These are phyloP conservation scores for Melipona beecheii DNA, from an alignment of 2,888 invertebrate species.

Conservation along the genomic window DNA sequence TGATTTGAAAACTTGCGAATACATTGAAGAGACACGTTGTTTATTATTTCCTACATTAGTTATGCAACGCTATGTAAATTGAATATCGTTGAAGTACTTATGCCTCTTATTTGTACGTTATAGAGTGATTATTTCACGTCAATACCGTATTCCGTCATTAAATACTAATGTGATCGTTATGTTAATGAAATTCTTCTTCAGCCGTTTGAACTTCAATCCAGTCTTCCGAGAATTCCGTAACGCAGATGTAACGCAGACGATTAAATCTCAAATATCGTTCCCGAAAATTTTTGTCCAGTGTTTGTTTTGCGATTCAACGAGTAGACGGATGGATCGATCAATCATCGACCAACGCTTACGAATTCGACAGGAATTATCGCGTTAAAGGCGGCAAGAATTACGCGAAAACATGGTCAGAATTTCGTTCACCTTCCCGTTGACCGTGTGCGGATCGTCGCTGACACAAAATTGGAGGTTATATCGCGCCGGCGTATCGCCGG, in stretches of 20 bases:
- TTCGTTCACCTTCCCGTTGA: constrained; percentile 15
- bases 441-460: constrained; percentile 35
- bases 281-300: no score
- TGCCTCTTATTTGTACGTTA: background rate
- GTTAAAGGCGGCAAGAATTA: constrained; percentile 15
- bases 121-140: background rate
- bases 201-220: background rate
- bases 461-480: constrained; percentile 68
- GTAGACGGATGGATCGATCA: no score
- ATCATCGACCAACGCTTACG: no score
- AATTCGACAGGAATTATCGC: no score
- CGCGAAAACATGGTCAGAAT: constrained; percentile 29
- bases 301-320: no score
- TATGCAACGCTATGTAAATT: background rate
- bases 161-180: background rate
- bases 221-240: no score
- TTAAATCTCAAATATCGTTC: no score
- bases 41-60: background rate
- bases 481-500: constrained; percentile 56
- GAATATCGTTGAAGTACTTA: background rate
- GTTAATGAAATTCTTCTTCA: background rate
- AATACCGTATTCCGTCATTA: background rate
- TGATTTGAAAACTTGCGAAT: background rate
- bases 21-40: background rate
- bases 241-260: no score